phyloP scores from a whole-genome alignment of 1,140 invertebrate genomes.

The Diuraphis noxia region DNA sequence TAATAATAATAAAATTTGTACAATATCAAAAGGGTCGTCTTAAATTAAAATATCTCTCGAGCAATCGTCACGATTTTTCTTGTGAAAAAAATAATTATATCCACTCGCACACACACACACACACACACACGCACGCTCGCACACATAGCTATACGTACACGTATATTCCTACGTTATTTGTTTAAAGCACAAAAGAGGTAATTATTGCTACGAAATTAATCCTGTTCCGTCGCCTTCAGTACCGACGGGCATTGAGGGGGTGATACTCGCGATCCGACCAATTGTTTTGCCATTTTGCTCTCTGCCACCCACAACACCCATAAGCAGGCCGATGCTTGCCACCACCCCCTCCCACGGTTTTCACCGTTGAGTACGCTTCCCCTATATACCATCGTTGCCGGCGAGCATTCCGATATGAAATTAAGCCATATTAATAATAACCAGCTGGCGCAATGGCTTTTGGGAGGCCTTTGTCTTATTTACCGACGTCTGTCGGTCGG shows the following conservation, averaged over 20 bases:
- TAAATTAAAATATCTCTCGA: neutral
- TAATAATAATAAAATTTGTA: neutral
- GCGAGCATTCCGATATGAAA: constrained; percentile 49
- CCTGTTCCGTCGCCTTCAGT: neutral
- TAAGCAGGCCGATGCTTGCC: neutral
- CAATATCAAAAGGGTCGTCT: constrained; percentile 7
- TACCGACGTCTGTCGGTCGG: constrained; percentile 53
- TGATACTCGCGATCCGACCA: constrained; percentile 19
- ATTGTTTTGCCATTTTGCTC: constrained; percentile 50
- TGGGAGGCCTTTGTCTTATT: constrained; percentile 50
- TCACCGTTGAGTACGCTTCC: constrained; percentile 25
- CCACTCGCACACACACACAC: neutral
- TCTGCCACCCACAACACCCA: neutral
- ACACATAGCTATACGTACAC: neutral
- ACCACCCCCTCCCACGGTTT: neutral
- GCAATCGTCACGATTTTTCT: neutral
- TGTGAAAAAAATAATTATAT: neutral
- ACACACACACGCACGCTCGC: neutral
- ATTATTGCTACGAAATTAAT: constrained; percentile 44
- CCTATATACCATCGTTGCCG: neutral
- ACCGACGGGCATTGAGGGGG: neutral
- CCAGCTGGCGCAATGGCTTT: constrained; percentile 49
- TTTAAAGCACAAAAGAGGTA: constrained; percentile 32
- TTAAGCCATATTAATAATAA: constrained; percentile 53
- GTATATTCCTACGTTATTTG: neutral